phyloP scores from a whole-genome alignment of 2,797 vertebrate species.

The Rhabdophis nuchalis region DNA sequence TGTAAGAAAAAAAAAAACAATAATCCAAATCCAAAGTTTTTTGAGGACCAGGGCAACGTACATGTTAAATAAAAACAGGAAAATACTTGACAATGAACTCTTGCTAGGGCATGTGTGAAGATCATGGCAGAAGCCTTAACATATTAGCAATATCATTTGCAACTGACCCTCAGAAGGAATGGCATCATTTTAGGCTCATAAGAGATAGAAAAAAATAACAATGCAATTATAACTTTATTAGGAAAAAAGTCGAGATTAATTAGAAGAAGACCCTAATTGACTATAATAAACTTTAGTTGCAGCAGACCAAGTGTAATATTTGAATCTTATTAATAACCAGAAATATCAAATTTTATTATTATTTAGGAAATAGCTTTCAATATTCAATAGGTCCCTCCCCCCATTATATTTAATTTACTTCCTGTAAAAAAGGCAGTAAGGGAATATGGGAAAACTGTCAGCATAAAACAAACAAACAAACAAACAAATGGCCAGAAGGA shows the following conservation, averaged over 20 bases:
- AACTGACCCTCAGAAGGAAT: background rate
- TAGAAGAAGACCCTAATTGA: background rate
- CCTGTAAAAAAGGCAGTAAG: background rate
- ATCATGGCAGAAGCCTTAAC: background rate
- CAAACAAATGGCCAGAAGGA: background rate
- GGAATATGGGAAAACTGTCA: background rate
- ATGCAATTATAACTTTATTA: background rate
- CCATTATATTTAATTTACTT: background rate
- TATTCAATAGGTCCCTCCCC: background rate
- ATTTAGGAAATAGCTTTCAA: background rate
- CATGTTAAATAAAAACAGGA: background rate
- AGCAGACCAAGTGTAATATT: background rate
- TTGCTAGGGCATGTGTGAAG: background rate
- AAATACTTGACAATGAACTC: background rate
- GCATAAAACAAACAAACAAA: background rate
- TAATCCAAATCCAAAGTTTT: background rate
- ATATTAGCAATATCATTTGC: background rate
- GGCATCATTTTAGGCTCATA: background rate
- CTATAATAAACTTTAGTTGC: background rate
- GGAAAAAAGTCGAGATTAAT: background rate
- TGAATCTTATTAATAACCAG: background rate
- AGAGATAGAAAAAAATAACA: background rate
- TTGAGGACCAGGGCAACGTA: accelerated
- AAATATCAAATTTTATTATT: background rate
- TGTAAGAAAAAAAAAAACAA: constrained; percentile 59